phyloP scores from a whole-genome alignment of 1,140 invertebrate genomes.

The Drosophila parabipectinata region DNA sequence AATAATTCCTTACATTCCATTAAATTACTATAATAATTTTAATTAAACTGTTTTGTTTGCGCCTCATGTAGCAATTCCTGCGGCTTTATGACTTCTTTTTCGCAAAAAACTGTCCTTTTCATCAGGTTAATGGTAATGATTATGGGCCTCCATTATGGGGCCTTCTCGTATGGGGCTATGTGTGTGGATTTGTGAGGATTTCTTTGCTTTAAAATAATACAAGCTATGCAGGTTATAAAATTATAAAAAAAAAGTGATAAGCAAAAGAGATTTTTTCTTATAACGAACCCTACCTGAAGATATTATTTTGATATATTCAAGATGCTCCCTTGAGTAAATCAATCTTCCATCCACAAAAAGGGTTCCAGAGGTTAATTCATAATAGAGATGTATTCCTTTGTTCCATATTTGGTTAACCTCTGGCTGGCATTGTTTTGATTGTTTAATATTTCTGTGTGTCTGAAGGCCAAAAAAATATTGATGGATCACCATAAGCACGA shows the following conservation, averaged over 20 bases:
- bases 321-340: slow-evolving; percentile 2
- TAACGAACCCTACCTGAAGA: slow-evolving; percentile 2
- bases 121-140: slow-evolving; percentile 50
- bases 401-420: slow-evolving; percentile 27
- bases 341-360: slow-evolving; percentile 18
- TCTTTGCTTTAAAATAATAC: not conserved
- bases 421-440: slow-evolving; percentile 12
- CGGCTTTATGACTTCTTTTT: slow-evolving; percentile 60
- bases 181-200: slow-evolving; percentile 16
- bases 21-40: slow-evolving; percentile 83
- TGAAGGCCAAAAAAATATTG: slow-evolving; percentile 20
- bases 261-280: not conserved
- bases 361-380: slow-evolving; percentile 28
- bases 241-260: not conserved
- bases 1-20: slow-evolving; percentile 80
- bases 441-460: slow-evolving; percentile 22
- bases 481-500: slow-evolving; percentile 30
- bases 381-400: slow-evolving; percentile 9
- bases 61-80: slow-evolving; percentile 61
- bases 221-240: not conserved
- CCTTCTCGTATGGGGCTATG: not conserved
- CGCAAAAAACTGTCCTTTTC: slow-evolving; percentile 35
- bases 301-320: not conserved
- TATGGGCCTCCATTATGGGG: slow-evolving; percentile 35
- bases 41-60: slow-evolving; percentile 80